phyloP scores from a whole-genome alignment of 2,888 invertebrate species.

The Lasiommata megera region DNA sequence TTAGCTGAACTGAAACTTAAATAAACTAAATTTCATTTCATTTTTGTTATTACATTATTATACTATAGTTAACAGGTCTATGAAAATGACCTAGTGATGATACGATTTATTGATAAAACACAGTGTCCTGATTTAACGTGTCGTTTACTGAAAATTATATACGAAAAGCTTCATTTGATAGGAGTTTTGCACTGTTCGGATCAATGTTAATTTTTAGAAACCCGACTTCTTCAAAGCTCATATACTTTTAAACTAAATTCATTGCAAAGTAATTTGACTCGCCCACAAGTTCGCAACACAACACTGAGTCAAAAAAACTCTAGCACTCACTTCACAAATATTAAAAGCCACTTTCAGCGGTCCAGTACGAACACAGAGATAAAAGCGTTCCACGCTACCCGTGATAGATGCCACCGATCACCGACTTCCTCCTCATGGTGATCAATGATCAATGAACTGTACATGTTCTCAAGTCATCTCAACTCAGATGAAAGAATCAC shows the following conservation, averaged over 20 bases:
- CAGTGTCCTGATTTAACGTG: no score
- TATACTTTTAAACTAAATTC: background rate
- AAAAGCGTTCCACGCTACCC: slow-evolving; percentile 13
- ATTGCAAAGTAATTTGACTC: background rate
- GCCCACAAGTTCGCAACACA: background rate
- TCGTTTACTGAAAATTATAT: no score
- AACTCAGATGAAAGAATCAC: no score
- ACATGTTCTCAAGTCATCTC: background rate
- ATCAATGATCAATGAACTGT: background rate
- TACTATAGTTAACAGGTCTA: no score
- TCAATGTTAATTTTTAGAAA: no score
- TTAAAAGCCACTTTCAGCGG: slow-evolving; percentile 3
- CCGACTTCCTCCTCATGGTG: background rate
- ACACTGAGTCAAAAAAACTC: background rate
- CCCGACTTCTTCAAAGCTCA: no score
- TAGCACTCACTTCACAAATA: background rate
- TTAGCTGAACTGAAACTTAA: background rate
- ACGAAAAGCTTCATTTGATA: no score
- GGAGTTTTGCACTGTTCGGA: no score
- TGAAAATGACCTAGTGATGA: no score
- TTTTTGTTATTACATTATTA: no score
- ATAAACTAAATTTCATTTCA: no score
- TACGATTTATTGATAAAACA: no score
- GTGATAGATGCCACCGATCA: background rate
- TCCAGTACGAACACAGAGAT: slow-evolving; percentile 2